Evolutionary conservation across 2,113 vertebrate genomes (phyloP).

Genomic region (Rhinoptilus africanus): DNA sequence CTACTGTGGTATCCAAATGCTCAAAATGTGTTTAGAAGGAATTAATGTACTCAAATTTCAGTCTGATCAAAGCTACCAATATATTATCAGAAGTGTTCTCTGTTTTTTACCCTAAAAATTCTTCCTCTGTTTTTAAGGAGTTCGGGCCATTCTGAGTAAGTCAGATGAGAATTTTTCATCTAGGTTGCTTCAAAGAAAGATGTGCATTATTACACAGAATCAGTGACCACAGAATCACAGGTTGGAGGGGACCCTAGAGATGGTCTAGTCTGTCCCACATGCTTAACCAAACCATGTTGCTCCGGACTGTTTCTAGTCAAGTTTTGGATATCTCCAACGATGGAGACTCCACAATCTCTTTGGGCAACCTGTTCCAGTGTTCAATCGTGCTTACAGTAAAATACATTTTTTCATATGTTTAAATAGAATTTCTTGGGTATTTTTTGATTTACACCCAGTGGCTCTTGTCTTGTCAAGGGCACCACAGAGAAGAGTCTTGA

Average conservation of each 20-base stretch:
- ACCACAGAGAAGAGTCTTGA: background rate
- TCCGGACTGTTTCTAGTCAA: background rate
- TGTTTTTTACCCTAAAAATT: background rate
- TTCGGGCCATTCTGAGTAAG: background rate
- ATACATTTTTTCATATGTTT: background rate
- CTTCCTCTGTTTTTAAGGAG: background rate
- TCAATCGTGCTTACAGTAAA: accelerated
- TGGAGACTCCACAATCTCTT: background rate
- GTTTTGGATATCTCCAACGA: background rate
- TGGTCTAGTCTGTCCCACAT: background rate
- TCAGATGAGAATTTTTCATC: background rate
- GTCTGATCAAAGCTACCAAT: background rate
- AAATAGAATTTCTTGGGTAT: background rate
- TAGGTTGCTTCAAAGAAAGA: background rate
- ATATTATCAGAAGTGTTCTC: accelerated
- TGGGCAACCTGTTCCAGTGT: background rate
- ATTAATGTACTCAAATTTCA: background rate
- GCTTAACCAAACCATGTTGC: background rate
- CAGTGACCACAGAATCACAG: background rate
- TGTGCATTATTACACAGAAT: background rate
- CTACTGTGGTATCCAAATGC: background rate
- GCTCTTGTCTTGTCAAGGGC: background rate
- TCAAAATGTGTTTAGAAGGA: background rate
- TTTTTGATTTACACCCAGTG: background rate
- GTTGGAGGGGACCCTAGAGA: background rate